Evolutionary conservation across 2,113 vertebrate genomes (phyloP).

Genomic region (Acrocephalus arundinaceus): DNA sequence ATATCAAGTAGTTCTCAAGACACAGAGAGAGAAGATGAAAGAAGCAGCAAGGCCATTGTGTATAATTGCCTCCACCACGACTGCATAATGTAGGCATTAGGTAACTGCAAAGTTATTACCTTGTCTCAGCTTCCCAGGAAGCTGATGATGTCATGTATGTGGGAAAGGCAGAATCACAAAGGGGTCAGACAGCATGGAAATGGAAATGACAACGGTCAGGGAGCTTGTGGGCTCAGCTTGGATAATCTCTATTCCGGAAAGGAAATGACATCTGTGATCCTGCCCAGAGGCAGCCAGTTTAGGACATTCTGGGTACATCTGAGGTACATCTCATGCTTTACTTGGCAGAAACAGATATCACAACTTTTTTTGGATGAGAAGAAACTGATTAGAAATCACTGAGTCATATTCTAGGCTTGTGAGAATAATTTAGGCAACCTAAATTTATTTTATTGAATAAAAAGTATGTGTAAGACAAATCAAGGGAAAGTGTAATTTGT

Average conservation of each 20-base stretch:
- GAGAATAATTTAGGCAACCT: not conserved
- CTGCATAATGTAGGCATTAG: not conserved
- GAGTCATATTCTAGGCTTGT: not conserved
- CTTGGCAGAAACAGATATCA: not conserved
- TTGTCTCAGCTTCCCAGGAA: not conserved
- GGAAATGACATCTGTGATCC: conserved; percentile 1
- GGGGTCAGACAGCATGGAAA: not conserved
- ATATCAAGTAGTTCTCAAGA: not conserved
- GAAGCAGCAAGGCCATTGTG: not conserved
- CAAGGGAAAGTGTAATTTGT: not conserved
- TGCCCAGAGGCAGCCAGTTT: not conserved
- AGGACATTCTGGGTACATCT: not conserved
- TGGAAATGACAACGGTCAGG: not conserved
- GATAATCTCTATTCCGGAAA: not conserved
- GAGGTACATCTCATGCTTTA: not conserved
- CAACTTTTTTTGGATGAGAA: not conserved
- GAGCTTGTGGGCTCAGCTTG: not conserved
- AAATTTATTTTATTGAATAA: not conserved
- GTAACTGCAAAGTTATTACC: not conserved
- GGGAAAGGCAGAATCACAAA: not conserved
- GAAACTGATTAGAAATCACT: not conserved
- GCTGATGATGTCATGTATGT: not conserved
- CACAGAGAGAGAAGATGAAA: not conserved
- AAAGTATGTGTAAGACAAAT: not conserved
- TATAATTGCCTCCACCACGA: not conserved